A percentile compares a stretch with the other conserved stretches of the same genome.
Conservation (phyloP, 2,888 invertebrate genomes). For the Volucella zonaria region DNA sequence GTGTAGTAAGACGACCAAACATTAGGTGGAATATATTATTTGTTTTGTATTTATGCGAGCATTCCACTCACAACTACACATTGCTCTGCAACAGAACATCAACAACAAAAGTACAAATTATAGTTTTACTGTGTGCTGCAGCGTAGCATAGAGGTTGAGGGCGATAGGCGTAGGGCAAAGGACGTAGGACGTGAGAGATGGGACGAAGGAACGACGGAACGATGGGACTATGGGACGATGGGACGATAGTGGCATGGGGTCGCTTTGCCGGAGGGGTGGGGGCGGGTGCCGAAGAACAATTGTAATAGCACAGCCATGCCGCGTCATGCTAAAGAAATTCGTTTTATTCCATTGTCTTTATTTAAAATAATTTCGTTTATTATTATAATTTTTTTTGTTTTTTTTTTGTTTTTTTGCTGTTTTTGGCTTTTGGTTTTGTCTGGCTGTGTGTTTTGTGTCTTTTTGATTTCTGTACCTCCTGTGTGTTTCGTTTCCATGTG, state of each 20-base stretch:
- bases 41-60: slow-evolving; percentile 73
- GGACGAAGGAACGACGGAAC: no score
- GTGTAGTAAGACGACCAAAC: slow-evolving; percentile 61
- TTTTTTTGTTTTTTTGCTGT: slow-evolving; percentile 22
- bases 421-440: slow-evolving; percentile 26
- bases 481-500: slow-evolving; percentile 21
- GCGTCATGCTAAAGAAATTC: slow-evolving; percentile 64
- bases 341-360: slow-evolving; percentile 73
- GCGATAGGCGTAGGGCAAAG: background rate
- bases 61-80: slow-evolving; percentile 67
- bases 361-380: slow-evolving; percentile 73
- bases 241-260: no score
- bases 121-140: slow-evolving; percentile 62
- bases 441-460: slow-evolving; percentile 2
- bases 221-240: no score
- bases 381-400: slow-evolving; percentile 63
- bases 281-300: slow-evolving; percentile 8
- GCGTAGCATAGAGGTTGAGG: background rate
- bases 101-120: slow-evolving; percentile 67
- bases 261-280: no score
- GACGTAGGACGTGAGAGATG: no score
- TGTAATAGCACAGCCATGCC: slow-evolving; percentile 48
- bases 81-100: slow-evolving; percentile 40
- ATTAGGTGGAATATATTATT: slow-evolving; percentile 74
- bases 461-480: background rate